Base-by-base conservation (phyloP, 92 coral and sea anemone species). In the Montipora capitata region DNA sequence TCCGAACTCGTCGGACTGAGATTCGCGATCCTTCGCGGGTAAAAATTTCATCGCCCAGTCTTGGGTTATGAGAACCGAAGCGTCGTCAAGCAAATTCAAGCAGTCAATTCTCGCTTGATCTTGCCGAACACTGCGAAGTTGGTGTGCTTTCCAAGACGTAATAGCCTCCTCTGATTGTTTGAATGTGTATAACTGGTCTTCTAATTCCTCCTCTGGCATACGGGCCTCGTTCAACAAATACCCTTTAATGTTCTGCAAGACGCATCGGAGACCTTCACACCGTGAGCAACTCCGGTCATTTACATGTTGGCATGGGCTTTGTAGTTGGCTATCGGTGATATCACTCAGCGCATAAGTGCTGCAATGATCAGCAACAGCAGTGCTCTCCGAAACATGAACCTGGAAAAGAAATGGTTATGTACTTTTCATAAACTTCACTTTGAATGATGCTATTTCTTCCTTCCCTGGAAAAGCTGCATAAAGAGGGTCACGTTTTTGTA, bases 131-230 rank as follows among this genome's bases (percentile, higher is more conserved):
- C 68, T 83, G 10, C 87, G 38, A 41, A 83, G 76, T 66, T 83
- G 80, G 64, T 83, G 80, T 7, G 87, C 87, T 72, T 72, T 83
- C 87, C 87, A 83, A n/a, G 87, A 83, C 43, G 41, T 12, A 61
- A 72, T 83, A 4, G 87, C 87, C 74, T 83, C 65, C 18, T 40
- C 79, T 35, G 87, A 41, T 54, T 83, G 78, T 20, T 52, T 83
- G 73, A 10, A 72, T 0, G 64, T 43, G 45, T 61, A 83, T 9
- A 72, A 42, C 43, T 10, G 76, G 51, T 72, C 87, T 83, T 83
- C 87, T 48, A n/a, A 65, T 72, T 83, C 87, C 39, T 83, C 73
- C 52, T 74, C 49, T 41, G 62, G 80, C 67, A 58, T 14, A 12
- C 27, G 51, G 54, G 54, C 75, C 75, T 70, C 75, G 27, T 41